phyloP scores from a whole-genome alignment of 2,888 invertebrate genomes.

The Dorcus hopei region DNA sequence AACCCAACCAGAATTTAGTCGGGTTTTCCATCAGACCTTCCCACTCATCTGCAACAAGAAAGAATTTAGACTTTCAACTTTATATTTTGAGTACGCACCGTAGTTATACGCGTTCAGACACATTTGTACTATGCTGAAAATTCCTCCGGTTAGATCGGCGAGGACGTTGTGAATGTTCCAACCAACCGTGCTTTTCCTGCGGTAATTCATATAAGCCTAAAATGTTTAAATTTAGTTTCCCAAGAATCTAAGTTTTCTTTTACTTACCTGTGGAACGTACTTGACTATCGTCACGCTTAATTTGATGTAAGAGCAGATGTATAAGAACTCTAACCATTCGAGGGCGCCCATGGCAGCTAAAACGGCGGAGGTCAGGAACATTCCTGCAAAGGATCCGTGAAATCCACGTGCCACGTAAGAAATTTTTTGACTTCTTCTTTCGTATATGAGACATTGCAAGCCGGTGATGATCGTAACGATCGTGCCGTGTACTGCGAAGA shows the following conservation, averaged over 20 bases:
- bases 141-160: constrained; percentile 88
- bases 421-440: constrained; percentile 79
- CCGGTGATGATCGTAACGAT: constrained; percentile 78
- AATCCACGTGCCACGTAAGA: constrained; percentile 62
- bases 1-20: constrained; percentile 21
- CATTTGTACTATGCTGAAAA: constrained; percentile 89
- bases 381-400: constrained; percentile 55
- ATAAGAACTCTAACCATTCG: constrained; percentile 85
- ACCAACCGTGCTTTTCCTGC: constrained; percentile 86
- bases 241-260: background rate
- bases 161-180: constrained; percentile 97
- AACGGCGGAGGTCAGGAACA: constrained; percentile 40
- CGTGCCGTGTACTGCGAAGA: constrained; percentile 86
- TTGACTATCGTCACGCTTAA: constrained; percentile 88
- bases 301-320: constrained; percentile 90
- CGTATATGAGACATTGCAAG: constrained; percentile 77
- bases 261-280: constrained; percentile 86
- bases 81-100: constrained; percentile 48
- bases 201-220: constrained; percentile 88
- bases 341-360: constrained; percentile 60
- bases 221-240: constrained; percentile 14
- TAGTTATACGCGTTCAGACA: constrained; percentile 84
- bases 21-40: constrained; percentile 19
- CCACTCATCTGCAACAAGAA: constrained; percentile 17
- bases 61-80: background rate